Conservation (phyloP, 2,113 vertebrate species). For the Protomyctophum bolini region DNA sequence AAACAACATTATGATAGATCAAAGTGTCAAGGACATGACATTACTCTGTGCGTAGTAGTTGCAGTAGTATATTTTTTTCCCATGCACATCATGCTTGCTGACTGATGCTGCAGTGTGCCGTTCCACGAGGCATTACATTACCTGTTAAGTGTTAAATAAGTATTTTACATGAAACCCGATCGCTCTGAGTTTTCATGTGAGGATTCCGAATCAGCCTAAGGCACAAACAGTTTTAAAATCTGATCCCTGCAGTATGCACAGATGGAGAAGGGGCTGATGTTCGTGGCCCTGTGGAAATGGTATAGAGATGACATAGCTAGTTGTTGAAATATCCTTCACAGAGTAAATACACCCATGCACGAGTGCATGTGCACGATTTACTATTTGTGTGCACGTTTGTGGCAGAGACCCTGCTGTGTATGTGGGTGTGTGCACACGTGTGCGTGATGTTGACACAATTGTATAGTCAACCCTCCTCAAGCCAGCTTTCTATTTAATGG, state of each 20-base stretch:
- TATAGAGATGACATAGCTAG: constrained; percentile 42
- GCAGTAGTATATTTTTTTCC: constrained; percentile 19
- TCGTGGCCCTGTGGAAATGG: constrained; percentile 3
- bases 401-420: background rate
- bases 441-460: constrained; percentile 54
- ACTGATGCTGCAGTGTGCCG: background rate
- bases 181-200: constrained; percentile 30
- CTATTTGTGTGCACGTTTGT: constrained; percentile 3
- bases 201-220: constrained; percentile 37
- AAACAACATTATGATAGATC: background rate
- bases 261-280: constrained; percentile 27
- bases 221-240: constrained; percentile 42
- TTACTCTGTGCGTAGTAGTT: background rate
- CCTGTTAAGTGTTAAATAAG: constrained; percentile 46
- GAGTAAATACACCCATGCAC: constrained; percentile 25
- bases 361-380: background rate
- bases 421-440: background rate
- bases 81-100: background rate
- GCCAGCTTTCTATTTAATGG: constrained; percentile 57
- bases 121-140: constrained; percentile 30
- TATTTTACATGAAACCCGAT: constrained; percentile 58
- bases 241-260: constrained; percentile 22
- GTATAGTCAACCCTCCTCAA: constrained; percentile 56
- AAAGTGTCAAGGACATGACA: background rate
- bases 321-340: constrained; percentile 40